A percentile compares a stretch with the other conserved stretches of the same genome.
These are phyloP conservation scores for Siphamia tubifer DNA, from an alignment of 2,113 vertebrate genomes.

Conservation along the genomic window DNA sequence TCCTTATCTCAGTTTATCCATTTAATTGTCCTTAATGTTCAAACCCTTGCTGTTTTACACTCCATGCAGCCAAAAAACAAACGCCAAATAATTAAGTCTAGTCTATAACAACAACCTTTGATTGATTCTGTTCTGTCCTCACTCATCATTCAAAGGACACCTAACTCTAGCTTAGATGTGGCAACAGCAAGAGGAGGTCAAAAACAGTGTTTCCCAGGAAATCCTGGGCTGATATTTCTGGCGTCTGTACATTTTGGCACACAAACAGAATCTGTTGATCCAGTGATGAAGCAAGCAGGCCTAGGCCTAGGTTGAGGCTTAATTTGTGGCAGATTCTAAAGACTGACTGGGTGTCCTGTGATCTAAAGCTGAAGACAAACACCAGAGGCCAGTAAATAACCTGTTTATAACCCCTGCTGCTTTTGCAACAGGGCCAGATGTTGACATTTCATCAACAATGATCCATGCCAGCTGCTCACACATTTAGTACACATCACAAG, in stretches of 20 bases:
- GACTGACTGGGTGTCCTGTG: slow-evolving; percentile 9
- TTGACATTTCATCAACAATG: slow-evolving; percentile 50
- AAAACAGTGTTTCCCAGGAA: slow-evolving; percentile 33
- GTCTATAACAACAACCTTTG: background rate
- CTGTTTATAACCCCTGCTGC: slow-evolving; percentile 40
- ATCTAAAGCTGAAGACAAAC: slow-evolving; percentile 38
- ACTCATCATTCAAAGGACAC: slow-evolving; percentile 15
- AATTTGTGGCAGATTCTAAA: slow-evolving; percentile 1
- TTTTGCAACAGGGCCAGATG: slow-evolving; percentile 53
- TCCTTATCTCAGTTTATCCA: background rate
- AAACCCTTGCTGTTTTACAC: slow-evolving; percentile 8
- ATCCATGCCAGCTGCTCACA: slow-evolving; percentile 19
- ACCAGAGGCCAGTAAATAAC: slow-evolving; percentile 43
- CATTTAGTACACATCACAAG: slow-evolving; percentile 26
- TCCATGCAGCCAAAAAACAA: slow-evolving; percentile 3
- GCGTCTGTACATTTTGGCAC: slow-evolving; percentile 21
- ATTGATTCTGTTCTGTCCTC: slow-evolving; percentile 15
- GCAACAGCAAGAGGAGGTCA: slow-evolving; percentile 19
- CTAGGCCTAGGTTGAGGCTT: background rate
- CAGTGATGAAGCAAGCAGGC: background rate
- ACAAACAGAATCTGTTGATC: slow-evolving; percentile 31
- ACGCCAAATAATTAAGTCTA: background rate
- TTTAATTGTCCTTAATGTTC: slow-evolving; percentile 24
- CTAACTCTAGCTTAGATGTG: background rate
- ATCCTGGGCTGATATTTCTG: slow-evolving; percentile 1